phyloP scores from a whole-genome alignment of 2,113 vertebrate genomes.

The Mystacornis crossleyi region DNA sequence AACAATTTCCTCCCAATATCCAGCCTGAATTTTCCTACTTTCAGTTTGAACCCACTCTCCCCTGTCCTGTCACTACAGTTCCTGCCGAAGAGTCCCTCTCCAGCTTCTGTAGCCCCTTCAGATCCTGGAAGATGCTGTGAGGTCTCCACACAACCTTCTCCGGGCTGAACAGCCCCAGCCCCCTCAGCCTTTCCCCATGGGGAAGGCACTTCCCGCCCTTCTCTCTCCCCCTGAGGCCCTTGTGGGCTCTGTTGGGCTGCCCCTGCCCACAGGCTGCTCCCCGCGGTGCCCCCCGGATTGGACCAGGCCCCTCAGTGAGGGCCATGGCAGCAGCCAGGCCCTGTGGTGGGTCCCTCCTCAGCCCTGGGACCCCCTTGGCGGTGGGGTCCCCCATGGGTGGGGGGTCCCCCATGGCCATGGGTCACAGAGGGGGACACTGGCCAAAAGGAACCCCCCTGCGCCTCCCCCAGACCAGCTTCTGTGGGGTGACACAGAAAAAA shows the following conservation, averaged over 20 bases:
- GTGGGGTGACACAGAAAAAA: not conserved
- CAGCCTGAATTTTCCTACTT: not conserved
- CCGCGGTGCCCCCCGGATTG: not conserved
- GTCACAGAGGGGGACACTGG: not conserved
- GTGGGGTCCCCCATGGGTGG: not conserved
- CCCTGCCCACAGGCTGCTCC: not conserved
- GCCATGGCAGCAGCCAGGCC: not conserved
- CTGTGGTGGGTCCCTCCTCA: not conserved
- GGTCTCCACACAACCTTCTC: not conserved
- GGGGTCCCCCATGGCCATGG: not conserved
- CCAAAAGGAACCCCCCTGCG: not conserved
- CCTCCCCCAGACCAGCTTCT: not conserved
- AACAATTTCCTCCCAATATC: not conserved
- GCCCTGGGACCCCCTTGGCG: not conserved
- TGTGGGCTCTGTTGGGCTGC: not conserved
- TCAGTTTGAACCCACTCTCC: rapidly evolving
- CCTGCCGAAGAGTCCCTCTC: not conserved
- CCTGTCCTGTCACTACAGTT: not conserved
- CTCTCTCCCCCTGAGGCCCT: no score
- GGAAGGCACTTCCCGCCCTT: not conserved
- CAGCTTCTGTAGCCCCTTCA: not conserved
- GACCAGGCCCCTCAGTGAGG: not conserved
- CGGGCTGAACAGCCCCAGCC: not conserved
- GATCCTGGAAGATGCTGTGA: not conserved
- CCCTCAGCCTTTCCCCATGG: not conserved